These are phyloP conservation scores for Erpobdella octoculata DNA, from an alignment of 2,888 invertebrate genomes.

Conservation along the genomic window DNA sequence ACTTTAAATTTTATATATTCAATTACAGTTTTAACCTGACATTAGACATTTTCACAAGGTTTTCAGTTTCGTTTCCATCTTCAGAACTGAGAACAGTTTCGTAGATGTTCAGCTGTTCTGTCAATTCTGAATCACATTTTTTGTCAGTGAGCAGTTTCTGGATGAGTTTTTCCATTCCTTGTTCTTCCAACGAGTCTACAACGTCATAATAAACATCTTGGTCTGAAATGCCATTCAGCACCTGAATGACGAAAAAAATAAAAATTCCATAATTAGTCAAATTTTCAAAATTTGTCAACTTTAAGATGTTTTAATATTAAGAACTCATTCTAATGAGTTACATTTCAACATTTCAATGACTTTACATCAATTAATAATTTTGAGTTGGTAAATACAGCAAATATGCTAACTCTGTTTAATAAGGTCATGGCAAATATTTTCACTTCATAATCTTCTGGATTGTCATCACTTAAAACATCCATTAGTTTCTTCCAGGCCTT, in stretches of 20 bases:
- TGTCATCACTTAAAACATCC: slow-evolving; percentile 72
- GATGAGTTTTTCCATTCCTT: slow-evolving; percentile 54
- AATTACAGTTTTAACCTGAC: too few relatives aligned
- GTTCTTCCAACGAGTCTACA: slow-evolving; percentile 87
- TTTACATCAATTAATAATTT: background rate
- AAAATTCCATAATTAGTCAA: too few relatives aligned
- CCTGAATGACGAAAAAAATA: slow-evolving; percentile 48
- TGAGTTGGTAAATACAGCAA: too few relatives aligned
- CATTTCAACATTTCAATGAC: too few relatives aligned
- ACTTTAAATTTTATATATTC: too few relatives aligned
- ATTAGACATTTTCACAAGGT: slow-evolving; percentile 42
- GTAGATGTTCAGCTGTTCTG: slow-evolving; percentile 87
- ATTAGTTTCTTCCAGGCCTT: slow-evolving; percentile 70
- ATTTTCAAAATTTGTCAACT: too few relatives aligned
- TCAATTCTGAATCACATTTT: slow-evolving; percentile 80
- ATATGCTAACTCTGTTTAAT: slow-evolving; percentile 67
- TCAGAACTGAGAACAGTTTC: slow-evolving; percentile 83
- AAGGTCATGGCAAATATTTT: slow-evolving; percentile 90
- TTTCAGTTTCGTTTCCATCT: slow-evolving; percentile 59
- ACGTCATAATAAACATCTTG: slow-evolving; percentile 96
- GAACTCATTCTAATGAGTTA: too few relatives aligned
- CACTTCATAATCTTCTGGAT: slow-evolving; percentile 85
- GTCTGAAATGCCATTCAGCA: slow-evolving; percentile 82
- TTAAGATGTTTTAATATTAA: too few relatives aligned
- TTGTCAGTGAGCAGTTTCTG: slow-evolving; percentile 59